These are phyloP conservation scores for Tarsius wallacei DNA, from an alignment of 2,797 vertebrate genomes.

Conservation along the genomic window DNA sequence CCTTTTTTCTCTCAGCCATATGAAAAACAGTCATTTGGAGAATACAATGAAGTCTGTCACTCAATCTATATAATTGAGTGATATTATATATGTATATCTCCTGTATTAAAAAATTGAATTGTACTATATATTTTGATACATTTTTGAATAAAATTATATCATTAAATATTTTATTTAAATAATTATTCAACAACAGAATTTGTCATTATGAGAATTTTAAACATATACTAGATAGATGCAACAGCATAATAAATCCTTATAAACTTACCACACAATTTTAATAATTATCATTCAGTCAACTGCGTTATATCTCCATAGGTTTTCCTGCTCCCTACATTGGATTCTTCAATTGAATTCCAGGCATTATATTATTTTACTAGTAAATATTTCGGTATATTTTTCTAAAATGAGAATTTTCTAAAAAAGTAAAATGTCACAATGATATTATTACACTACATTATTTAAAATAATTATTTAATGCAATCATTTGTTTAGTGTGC, in stretches of 20 bases:
- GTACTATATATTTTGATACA: neutral
- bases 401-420: neutral
- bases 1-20: neutral
- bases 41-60: neutral
- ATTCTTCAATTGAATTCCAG: neutral
- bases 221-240: neutral
- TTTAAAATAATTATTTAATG: slow-evolving; percentile 54
- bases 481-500: neutral
- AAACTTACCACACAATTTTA: neutral
- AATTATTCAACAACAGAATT: slow-evolving; percentile 34
- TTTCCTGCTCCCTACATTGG: neutral
- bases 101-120: neutral
- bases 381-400: neutral
- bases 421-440: neutral
- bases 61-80: neutral
- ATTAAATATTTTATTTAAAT: slow-evolving; percentile 20
- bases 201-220: neutral
- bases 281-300: neutral
- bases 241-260: neutral
- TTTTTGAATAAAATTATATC: neutral
- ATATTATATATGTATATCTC: neutral
- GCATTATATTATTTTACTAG: neutral
- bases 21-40: neutral
- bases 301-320: neutral
- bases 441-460: neutral